Percentiles rank a stretch among this genome's conserved stretches.
phyloP scores from a whole-genome alignment of 2,113 vertebrate genomes.

The Setophaga kirtlandii region DNA sequence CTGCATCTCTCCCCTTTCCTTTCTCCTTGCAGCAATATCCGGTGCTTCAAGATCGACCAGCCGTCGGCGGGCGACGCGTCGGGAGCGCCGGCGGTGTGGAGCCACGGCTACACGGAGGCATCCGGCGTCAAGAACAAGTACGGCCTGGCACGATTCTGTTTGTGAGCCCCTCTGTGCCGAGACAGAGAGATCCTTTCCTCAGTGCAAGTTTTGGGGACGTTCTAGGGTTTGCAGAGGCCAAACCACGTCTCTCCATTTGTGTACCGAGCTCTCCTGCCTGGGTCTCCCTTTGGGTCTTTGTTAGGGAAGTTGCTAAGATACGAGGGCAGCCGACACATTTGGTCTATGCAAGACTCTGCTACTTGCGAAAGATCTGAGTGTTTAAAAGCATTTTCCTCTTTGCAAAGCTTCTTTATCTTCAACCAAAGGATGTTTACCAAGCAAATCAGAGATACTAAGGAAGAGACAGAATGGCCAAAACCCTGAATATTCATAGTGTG shows the following conservation, averaged over 20 bases:
- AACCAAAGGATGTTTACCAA: slow-evolving; percentile 57
- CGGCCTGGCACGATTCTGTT: background rate
- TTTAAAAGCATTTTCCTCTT: slow-evolving; percentile 58
- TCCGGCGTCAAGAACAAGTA: slow-evolving; percentile 98
- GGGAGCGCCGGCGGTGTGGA: slow-evolving; percentile 94
- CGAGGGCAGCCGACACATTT: slow-evolving; percentile 27
- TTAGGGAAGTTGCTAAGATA: slow-evolving; percentile 71
- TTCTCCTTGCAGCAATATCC: slow-evolving; percentile 87
- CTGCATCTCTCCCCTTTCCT: background rate
- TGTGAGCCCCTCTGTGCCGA: accelerated
- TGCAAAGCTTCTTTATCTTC: slow-evolving; percentile 66
- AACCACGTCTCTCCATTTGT: background rate
- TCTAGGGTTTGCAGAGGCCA: background rate
- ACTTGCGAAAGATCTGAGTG: slow-evolving; percentile 38
- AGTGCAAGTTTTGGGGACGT: background rate
- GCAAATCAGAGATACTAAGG: slow-evolving; percentile 22
- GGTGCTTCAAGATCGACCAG: slow-evolving; percentile 96
- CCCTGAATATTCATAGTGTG: slow-evolving; percentile 4
- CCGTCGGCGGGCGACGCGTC: slow-evolving; percentile 85
- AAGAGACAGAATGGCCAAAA: slow-evolving; percentile 34
- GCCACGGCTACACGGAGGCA: slow-evolving; percentile 94
- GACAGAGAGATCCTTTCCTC: background rate
- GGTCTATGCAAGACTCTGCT: background rate
- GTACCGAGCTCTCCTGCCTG: background rate
- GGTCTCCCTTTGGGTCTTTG: slow-evolving; percentile 21